A percentile compares a stretch with the other conserved stretches of the same genome.
These are phyloP conservation scores for Aeoliscus strigatus DNA, from an alignment of 2,797 vertebrate species.

Conservation along the genomic window DNA sequence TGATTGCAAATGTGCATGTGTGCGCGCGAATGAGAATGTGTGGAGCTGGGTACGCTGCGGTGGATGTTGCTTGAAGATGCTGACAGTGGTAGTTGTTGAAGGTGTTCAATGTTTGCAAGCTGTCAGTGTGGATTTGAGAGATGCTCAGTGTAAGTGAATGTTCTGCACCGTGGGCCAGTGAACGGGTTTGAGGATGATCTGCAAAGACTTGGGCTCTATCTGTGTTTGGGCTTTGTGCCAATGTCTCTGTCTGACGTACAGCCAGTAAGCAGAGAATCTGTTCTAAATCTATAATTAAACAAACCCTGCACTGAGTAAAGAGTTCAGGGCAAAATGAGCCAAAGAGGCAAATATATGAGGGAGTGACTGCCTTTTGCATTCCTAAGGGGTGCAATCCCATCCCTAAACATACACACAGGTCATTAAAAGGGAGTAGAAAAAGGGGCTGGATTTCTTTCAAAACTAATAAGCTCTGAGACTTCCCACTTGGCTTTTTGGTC, in stretches of 20 bases:
- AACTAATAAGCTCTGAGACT: slow-evolving; percentile 61
- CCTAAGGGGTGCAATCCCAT: slow-evolving; percentile 47
- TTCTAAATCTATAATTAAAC: slow-evolving; percentile 62
- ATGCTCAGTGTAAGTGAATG: slow-evolving; percentile 59
- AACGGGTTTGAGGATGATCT: slow-evolving; percentile 55
- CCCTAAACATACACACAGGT: slow-evolving; percentile 56
- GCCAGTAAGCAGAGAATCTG: slow-evolving; percentile 47
- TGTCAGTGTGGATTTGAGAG: slow-evolving; percentile 62
- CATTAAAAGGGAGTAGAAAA: slow-evolving; percentile 59
- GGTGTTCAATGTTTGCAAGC: slow-evolving; percentile 64
- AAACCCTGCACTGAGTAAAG: slow-evolving; percentile 29
- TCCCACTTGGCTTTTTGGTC: slow-evolving; percentile 36
- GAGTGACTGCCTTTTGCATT: slow-evolving; percentile 33
- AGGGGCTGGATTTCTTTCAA: slow-evolving; percentile 48
- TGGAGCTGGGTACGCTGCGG: slow-evolving; percentile 23
- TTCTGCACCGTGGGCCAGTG: slow-evolving; percentile 53
- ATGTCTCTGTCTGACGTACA: slow-evolving; percentile 30
- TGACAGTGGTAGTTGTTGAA: slow-evolving; percentile 59
- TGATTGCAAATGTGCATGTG: slow-evolving; percentile 8
- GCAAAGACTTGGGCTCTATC: slow-evolving; percentile 53
- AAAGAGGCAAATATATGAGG: slow-evolving; percentile 16
- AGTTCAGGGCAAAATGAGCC: slow-evolving; percentile 19
- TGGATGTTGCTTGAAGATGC: slow-evolving; percentile 53
- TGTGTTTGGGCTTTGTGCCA: slow-evolving; percentile 44
- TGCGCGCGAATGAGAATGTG: slow-evolving; percentile 1